Evolutionary conservation across 2,113 vertebrate species (phyloP).

Genomic region (Opisthocomus hoazin): DNA sequence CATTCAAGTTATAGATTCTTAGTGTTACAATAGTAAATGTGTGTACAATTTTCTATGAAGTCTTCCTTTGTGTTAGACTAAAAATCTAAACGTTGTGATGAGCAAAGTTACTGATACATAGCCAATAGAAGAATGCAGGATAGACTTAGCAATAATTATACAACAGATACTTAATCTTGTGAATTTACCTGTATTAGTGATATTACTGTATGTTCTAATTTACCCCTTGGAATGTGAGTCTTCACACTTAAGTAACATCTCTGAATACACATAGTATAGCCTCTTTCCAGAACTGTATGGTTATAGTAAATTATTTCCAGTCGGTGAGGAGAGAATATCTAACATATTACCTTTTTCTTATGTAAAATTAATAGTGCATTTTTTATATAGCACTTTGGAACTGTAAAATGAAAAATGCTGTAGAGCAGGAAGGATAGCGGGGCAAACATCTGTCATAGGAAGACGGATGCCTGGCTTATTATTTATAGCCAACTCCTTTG

Average conservation of each 20-base stretch:
- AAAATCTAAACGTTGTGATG: constrained; percentile 65
- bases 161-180: constrained; percentile 70
- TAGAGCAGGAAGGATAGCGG: not conserved
- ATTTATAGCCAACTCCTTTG: not conserved
- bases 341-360: constrained; percentile 40
- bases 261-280: constrained; percentile 46
- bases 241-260: constrained; percentile 66
- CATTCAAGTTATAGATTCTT: constrained; percentile 99
- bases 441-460: not conserved
- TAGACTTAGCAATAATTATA: constrained; percentile 82
- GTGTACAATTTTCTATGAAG: constrained; percentile 67
- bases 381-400: constrained; percentile 60
- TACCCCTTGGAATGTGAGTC: constrained; percentile 70
- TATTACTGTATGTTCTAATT: constrained; percentile 72
- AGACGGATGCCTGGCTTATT: not conserved
- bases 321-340: constrained; percentile 17
- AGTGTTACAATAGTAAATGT: constrained; percentile 61
- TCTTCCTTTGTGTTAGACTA: constrained; percentile 78
- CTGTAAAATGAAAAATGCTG: constrained; percentile 25
- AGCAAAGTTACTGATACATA: constrained; percentile 63
- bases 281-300: constrained; percentile 49
- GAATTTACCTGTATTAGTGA: constrained; percentile 67
- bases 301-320: constrained; percentile 63
- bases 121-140: constrained; percentile 72
- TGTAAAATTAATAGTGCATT: constrained; percentile 47